These are phyloP conservation scores for Monarcha castaneiventris DNA, from an alignment of 2,113 vertebrate genomes.

Conservation along the genomic window DNA sequence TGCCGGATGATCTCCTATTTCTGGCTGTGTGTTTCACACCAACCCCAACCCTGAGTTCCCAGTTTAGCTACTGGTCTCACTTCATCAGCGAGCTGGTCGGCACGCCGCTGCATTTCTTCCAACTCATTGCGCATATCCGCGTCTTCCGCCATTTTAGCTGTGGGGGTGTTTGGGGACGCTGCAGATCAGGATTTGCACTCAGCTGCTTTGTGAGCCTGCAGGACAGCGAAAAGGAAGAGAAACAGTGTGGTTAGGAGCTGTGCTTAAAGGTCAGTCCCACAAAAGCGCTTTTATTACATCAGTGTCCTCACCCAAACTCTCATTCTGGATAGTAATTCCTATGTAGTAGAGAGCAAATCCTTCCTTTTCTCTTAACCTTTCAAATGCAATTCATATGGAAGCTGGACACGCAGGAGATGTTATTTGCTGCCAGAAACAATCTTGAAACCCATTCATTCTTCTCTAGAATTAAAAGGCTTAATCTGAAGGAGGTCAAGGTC, in stretches of 20 bases:
- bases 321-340: neutral
- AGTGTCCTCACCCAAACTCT: neutral
- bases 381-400: neutral
- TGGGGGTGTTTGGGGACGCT: constrained; percentile 66
- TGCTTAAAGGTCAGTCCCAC: neutral
- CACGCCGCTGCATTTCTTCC: constrained; percentile 97
- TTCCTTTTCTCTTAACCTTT: neutral
- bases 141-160: constrained; percentile 92
- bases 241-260: neutral
- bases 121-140: constrained; percentile 99
- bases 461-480: neutral
- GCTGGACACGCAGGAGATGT: neutral
- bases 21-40: neutral
- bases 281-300: neutral
- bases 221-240: constrained; percentile 55
- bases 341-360: neutral
- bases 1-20: neutral
- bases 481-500: neutral
- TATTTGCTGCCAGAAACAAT: neutral
- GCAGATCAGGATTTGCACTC: constrained; percentile 68
- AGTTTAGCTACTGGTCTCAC: constrained; percentile 67
- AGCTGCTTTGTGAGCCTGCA: constrained; percentile 52
- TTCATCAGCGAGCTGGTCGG: constrained; percentile 96
- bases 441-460: neutral
- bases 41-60: neutral